A percentile compares a stretch with the other conserved stretches of the same genome.
These are phyloP conservation scores for Oligia fasciuncula DNA, from an alignment of 2,888 invertebrate genomes.

Conservation along the genomic window DNA sequence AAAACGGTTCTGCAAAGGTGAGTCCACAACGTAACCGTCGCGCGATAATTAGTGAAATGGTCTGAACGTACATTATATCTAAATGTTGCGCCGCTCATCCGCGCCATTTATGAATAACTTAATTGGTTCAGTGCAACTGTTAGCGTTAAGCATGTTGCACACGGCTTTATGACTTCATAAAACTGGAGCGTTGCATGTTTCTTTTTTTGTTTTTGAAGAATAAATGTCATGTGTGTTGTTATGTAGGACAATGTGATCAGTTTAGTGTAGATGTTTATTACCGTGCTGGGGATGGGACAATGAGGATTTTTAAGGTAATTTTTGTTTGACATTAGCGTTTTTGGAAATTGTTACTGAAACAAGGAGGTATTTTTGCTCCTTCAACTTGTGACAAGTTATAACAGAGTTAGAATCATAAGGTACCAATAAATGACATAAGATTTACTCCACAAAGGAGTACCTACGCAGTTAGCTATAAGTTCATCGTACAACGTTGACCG, in stretches of 20 bases:
- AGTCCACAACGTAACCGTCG: constrained; percentile 25
- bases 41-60: constrained; percentile 64
- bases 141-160: constrained; percentile 57
- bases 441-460: not conserved
- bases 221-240: constrained; percentile 6
- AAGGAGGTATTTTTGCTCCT: not conserved
- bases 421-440: not conserved
- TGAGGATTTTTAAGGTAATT: not conserved
- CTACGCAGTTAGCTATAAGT: not conserved
- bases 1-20: constrained; percentile 9
- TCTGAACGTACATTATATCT: constrained; percentile 59
- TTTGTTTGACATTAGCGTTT: not conserved
- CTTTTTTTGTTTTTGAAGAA: constrained; percentile 20
- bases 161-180: constrained; percentile 51
- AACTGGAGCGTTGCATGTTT: constrained; percentile 1
- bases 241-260: constrained; percentile 13
- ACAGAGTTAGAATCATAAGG: not conserved
- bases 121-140: constrained; percentile 77
- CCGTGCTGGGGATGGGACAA: not conserved
- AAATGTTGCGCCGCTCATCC: constrained; percentile 67
- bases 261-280: constrained; percentile 9
- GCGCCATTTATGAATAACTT: constrained; percentile 84
- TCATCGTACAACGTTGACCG: constrained; percentile 11
- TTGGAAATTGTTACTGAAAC: not conserved
- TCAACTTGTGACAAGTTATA: not conserved